Evolutionary conservation across 2,797 vertebrate genomes (phyloP), one percentile per base, ranked within the genome.

Genomic region (Myotis daubentonii): DNA sequence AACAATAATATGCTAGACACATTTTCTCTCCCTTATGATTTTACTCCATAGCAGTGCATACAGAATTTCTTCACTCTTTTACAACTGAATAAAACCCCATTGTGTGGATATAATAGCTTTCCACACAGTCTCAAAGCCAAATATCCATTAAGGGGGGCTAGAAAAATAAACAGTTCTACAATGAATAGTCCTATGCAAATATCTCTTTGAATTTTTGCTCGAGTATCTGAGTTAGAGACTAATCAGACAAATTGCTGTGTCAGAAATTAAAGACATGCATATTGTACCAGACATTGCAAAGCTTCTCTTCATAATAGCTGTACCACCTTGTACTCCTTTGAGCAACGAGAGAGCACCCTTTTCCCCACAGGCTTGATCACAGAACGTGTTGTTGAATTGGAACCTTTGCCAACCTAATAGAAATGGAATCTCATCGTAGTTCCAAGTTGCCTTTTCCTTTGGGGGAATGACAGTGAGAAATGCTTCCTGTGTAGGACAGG

Each of bases 381-480:
- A 88, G 6, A 57, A 4, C 6, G 13, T 36, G 13, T 11, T 66
- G 9, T 71, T 47, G n/a, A 51, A 74, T 15, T 81, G 66, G 28
- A 70, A 89, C n/a, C 8, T 88, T 55, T 62, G 72, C n/a, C 74
- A 41, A 47, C 79, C 20, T 79, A 71, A 79, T 3, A 86, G 22
- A 89, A 92, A 49, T 53, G 7, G 23, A 65, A 90, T 65, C n/a
- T 89, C n/a, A 53, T 17, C 19, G 1, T 8, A 49, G 22, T 55
- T 47, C 94, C 66, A 71, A 53, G 38, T 88, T 92, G n/a, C 68
- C 89, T 44, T 90, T 85, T 81, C 65, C 28, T 80, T 92, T 47
- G 8, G 44, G 30, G 41, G 20, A 80, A 80, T 25, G 57, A 94
- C 78, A 22, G 36, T 74, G 49, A 85, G 49, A 38, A 85, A 82